These are phyloP conservation scores for Microctenopoma steveboyesi DNA, from an alignment of 2,797 vertebrate species.

Conservation along the genomic window DNA sequence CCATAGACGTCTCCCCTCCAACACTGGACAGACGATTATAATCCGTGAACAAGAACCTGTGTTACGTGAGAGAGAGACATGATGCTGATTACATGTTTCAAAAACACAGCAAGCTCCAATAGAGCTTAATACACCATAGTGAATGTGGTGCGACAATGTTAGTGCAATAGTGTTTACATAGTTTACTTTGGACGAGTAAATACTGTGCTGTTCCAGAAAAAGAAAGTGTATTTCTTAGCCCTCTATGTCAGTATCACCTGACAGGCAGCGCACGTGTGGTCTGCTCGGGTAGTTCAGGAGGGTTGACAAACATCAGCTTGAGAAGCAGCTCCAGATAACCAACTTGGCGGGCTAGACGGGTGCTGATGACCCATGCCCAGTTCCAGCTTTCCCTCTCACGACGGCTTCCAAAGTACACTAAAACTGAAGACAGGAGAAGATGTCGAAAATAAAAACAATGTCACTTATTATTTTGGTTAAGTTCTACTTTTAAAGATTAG, in stretches of 20 bases:
- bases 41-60: conserved; percentile 97
- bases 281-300: conserved; percentile 96
- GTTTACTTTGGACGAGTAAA: neutral
- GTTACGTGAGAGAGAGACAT: neutral
- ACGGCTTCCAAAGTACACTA: conserved; percentile 96
- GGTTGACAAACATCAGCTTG: conserved; percentile 98
- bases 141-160: neutral
- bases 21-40: conserved; percentile 98
- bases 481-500: neutral
- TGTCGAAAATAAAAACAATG: neutral
- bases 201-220: neutral
- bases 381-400: conserved; percentile 96
- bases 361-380: conserved; percentile 97
- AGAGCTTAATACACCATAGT: neutral
- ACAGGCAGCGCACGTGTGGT: conserved; percentile 97
- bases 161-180: neutral
- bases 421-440: conserved; percentile 78
- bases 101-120: neutral
- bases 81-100: neutral
- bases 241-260: conserved; percentile 80
- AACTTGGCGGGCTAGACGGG: conserved; percentile 92
- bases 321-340: conserved; percentile 96
- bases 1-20: conserved; percentile 97
- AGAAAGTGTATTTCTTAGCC: neutral
- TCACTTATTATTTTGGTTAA: neutral